Percentiles rank a stretch among this genome's conserved stretches.
Evolutionary conservation across 2,113 vertebrate species (phyloP).

Genomic region (Takifugu bimaculatus): DNA sequence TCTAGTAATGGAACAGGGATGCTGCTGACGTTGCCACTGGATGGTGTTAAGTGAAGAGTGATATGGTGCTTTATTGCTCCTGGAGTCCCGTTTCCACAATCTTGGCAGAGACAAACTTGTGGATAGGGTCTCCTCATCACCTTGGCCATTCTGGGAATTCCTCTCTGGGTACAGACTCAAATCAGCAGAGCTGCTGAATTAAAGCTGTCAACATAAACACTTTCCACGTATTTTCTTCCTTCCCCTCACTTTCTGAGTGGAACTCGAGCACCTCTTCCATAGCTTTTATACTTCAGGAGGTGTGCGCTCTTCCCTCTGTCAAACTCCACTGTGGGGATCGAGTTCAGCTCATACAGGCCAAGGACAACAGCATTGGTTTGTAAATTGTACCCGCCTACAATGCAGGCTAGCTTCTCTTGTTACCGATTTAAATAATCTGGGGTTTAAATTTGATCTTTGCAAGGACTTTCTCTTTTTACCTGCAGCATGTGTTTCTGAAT

Average conservation of each 20-base stretch:
- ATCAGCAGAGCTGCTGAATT: constrained; percentile 37
- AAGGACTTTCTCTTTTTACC: too few relatives aligned
- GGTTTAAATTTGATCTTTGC: too few relatives aligned
- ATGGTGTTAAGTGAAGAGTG: constrained; percentile 15
- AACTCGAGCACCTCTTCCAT: neutral
- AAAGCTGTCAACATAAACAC: constrained; percentile 57
- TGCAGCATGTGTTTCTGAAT: too few relatives aligned
- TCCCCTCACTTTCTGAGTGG: neutral
- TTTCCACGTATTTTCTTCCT: constrained; percentile 20
- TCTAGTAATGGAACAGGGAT: neutral
- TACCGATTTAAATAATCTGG: too few relatives aligned
- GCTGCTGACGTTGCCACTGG: constrained; percentile 51
- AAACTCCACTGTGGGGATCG: too few relatives aligned
- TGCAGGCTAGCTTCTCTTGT: too few relatives aligned
- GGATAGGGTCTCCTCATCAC: constrained; percentile 46
- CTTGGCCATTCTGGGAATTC: constrained; percentile 57
- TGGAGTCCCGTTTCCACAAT: constrained; percentile 59
- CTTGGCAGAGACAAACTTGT: constrained; percentile 34
- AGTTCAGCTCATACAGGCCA: too few relatives aligned
- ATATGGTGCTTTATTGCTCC: constrained; percentile 46
- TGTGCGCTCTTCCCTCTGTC: neutral
- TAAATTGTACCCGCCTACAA: too few relatives aligned
- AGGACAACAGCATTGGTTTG: too few relatives aligned
- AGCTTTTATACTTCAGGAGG: constrained; percentile 7
- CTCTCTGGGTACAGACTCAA: constrained; percentile 36